phyloP scores from a whole-genome alignment of 2,888 invertebrate species.

The Bombylius major region DNA sequence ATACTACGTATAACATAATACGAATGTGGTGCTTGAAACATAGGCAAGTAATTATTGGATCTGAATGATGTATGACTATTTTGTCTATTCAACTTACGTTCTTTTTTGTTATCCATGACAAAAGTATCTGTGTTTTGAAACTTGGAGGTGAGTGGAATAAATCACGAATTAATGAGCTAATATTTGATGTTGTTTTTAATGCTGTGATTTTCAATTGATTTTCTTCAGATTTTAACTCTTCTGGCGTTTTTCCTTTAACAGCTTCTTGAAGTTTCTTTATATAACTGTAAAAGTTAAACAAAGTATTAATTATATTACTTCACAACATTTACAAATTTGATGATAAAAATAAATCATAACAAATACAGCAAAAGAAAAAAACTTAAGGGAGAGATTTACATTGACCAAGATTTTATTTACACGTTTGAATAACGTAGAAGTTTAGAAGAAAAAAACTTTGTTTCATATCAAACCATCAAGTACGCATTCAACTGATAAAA shows the following conservation, averaged over 20 bases:
- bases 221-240: conserved; percentile 64
- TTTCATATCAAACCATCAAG: too few relatives aligned
- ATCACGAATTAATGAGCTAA: conserved; percentile 83
- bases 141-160: conserved; percentile 88
- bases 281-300: conserved; percentile 21
- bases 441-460: not conserved
- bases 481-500: too few relatives aligned
- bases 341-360: not conserved
- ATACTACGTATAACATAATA: too few relatives aligned
- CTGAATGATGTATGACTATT: not conserved
- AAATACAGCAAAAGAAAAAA: not conserved
- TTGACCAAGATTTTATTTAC: too few relatives aligned
- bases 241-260: conserved; percentile 53
- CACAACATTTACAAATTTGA: not conserved
- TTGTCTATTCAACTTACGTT: conserved; percentile 31
- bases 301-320: not conserved
- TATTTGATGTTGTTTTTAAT: conserved; percentile 81
- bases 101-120: conserved; percentile 57
- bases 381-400: too few relatives aligned
- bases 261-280: conserved; percentile 37
- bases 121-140: conserved; percentile 69
- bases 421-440: too few relatives aligned
- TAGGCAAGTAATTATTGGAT: not conserved
- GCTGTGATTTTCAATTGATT: conserved; percentile 68
- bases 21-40: too few relatives aligned